Evolutionary conservation across 2,797 vertebrate species (phyloP).

Genomic region (Cephalopachus bancanus): DNA sequence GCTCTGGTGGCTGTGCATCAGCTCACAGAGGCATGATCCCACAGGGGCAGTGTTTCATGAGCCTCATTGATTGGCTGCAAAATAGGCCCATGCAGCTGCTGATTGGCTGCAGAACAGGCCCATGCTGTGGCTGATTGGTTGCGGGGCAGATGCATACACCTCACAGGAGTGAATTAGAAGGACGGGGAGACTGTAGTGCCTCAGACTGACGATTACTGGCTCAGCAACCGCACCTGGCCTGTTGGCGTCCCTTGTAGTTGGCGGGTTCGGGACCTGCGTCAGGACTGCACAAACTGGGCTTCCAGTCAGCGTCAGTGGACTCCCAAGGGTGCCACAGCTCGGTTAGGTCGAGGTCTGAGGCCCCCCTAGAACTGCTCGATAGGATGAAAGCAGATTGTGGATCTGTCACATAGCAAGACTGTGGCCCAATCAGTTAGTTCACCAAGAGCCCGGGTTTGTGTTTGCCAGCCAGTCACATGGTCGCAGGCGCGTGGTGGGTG

Average conservation of each 20-base stretch:
- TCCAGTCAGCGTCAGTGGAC: not conserved
- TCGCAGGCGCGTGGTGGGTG: too few species aligned
- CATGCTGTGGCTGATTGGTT: too few species aligned
- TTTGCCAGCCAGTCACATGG: not conserved
- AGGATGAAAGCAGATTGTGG: not conserved
- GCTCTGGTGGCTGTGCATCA: not conserved
- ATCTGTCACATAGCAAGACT: not conserved
- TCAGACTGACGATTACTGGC: accelerated
- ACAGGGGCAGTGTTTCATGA: accelerated
- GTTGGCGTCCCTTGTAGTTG: not conserved
- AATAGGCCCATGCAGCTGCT: accelerated
- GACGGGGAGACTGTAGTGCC: accelerated
- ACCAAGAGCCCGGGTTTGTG: not conserved
- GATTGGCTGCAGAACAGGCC: not conserved
- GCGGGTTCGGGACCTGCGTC: not conserved
- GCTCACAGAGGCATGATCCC: not conserved
- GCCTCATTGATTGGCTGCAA: not conserved
- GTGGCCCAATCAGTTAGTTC: not conserved
- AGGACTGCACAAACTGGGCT: not conserved
- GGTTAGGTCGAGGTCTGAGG: not conserved
- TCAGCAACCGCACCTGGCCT: accelerated
- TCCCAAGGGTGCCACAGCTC: not conserved
- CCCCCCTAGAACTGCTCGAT: too few species aligned
- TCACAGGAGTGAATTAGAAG: accelerated
- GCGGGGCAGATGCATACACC: accelerated